Conservation (phyloP, 2,113 vertebrate species). For the Plotosus lineatus region DNA sequence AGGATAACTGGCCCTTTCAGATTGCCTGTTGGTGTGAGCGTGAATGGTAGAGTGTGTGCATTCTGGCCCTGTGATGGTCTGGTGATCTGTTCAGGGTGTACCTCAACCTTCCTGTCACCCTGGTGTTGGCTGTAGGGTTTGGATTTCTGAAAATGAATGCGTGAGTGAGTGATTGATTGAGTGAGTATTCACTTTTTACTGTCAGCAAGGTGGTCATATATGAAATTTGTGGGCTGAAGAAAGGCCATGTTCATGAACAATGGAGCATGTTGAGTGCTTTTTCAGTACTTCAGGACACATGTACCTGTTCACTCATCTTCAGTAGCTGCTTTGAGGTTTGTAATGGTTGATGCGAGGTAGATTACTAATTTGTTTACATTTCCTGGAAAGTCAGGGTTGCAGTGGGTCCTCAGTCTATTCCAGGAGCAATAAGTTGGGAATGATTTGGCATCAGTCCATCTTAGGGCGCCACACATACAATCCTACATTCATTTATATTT, state of each 20-base stretch:
- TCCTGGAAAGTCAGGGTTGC: not conserved
- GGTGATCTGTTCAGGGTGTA: too few relatives aligned
- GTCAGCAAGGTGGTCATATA: not conserved
- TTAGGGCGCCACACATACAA: not conserved
- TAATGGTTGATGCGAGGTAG: not conserved
- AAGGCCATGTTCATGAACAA: not conserved
- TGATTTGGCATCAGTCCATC: not conserved
- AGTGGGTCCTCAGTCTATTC: not conserved
- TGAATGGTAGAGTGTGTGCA: not conserved
- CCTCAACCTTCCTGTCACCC: too few relatives aligned
- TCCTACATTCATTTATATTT: conserved; percentile 6
- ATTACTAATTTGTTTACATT: conserved; percentile 1
- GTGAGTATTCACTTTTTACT: not conserved
- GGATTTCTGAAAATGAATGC: too few relatives aligned
- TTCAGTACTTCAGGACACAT: not conserved
- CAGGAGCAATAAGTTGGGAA: not conserved
- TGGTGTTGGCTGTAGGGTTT: too few relatives aligned
- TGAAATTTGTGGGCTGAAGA: not conserved
- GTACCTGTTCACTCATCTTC: conserved; percentile 1
- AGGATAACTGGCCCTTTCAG: too few relatives aligned
- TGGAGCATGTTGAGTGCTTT: not conserved
- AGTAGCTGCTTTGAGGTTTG: not conserved
- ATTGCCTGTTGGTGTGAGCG: too few relatives aligned
- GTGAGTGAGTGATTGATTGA: not conserved
- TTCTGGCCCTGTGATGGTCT: too few relatives aligned